These are phyloP conservation scores for Platycnemis pennipes DNA, from an alignment of 2,888 invertebrate genomes.

Conservation along the genomic window DNA sequence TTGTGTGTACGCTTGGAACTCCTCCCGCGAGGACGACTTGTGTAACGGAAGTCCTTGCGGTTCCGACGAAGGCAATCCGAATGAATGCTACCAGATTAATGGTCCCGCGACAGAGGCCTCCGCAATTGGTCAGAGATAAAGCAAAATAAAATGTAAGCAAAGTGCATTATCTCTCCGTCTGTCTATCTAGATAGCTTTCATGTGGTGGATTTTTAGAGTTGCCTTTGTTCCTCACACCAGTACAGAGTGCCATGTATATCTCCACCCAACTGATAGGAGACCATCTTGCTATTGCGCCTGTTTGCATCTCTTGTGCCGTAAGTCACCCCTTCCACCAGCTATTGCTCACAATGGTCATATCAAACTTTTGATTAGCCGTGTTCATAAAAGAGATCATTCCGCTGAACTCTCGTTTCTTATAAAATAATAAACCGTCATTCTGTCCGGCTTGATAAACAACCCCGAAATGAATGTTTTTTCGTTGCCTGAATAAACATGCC, in stretches of 20 bases:
- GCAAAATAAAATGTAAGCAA: slow-evolving; percentile 6
- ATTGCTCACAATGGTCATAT: background rate
- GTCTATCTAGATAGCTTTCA: background rate
- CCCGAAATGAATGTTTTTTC: background rate
- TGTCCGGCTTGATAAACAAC: background rate
- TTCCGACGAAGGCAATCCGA: slow-evolving; percentile 13
- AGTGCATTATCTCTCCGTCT: slow-evolving; percentile 54
- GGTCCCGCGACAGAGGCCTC: background rate
- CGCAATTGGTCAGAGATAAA: slow-evolving; percentile 51
- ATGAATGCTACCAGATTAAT: slow-evolving; percentile 57
- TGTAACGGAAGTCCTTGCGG: slow-evolving; percentile 32
- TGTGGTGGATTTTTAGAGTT: background rate
- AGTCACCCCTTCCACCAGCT: background rate
- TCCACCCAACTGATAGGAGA: background rate
- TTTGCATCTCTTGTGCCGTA: background rate
- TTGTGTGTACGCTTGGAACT: background rate
- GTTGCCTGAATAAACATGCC: background rate
- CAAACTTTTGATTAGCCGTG: background rate
- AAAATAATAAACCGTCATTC: background rate
- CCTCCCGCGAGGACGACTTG: slow-evolving; percentile 40
- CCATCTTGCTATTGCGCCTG: background rate
- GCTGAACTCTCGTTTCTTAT: background rate
- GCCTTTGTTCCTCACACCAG: background rate
- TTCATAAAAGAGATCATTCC: background rate
- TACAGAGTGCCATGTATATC: background rate